A percentile compares a stretch with the other conserved stretches of the same genome.
Conservation (phyloP, 2,888 invertebrate genomes). For the Troides helena region DNA sequence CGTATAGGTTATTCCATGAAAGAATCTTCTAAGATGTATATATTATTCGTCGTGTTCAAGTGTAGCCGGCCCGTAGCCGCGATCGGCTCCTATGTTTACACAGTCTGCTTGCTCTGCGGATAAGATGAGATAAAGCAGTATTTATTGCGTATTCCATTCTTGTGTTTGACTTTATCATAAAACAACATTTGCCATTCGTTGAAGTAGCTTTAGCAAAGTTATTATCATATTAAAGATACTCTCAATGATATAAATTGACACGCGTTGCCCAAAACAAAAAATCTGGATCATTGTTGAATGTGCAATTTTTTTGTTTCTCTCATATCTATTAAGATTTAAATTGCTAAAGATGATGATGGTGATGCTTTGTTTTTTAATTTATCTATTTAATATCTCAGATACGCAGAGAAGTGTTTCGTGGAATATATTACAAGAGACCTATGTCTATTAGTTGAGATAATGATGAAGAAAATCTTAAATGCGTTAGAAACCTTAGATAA, state of each 20-base stretch:
- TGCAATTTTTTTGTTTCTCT: no score
- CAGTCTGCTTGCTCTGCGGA: constrained; percentile 55
- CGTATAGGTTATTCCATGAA: background rate
- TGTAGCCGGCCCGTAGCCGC: constrained; percentile 33
- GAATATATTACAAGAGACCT: no score
- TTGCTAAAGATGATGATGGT: no score
- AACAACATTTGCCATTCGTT: constrained; percentile 47
- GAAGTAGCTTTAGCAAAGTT: constrained; percentile 37
- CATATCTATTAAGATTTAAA: no score
- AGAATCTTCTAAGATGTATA: constrained; percentile 11
- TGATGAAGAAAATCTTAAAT: no score
- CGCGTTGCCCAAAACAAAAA: no score
- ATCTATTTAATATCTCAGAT: no score
- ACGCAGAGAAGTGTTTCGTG: no score
- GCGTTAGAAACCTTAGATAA: no score
- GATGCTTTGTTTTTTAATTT: no score
- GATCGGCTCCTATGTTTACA: constrained; percentile 44
- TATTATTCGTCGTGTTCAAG: constrained; percentile 20
- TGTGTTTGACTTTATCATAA: constrained; percentile 63
- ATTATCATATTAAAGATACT: constrained; percentile 40
- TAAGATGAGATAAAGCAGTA: constrained; percentile 65
- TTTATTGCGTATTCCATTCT: constrained; percentile 61
- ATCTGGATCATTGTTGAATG: no score
- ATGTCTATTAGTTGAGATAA: no score
- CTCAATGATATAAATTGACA: constrained; percentile 24